phyloP scores from a whole-genome alignment of 2,797 vertebrate species.

The Chiroxiphia lanceolata region DNA sequence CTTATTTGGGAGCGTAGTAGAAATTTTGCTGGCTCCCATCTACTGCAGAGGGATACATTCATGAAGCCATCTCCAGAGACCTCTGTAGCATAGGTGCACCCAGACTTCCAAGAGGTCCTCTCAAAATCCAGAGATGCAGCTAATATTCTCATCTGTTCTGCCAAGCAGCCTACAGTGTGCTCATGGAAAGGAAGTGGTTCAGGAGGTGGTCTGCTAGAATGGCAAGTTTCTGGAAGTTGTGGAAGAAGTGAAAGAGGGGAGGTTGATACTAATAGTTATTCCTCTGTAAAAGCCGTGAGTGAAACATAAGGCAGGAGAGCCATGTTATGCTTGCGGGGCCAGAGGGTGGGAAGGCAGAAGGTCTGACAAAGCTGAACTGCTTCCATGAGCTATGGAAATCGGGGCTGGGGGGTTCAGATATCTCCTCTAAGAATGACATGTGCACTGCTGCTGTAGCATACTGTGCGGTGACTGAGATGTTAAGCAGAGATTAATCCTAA shows the following conservation, averaged over 20 bases:
- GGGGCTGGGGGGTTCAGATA: not conserved
- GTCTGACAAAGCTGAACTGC: not conserved
- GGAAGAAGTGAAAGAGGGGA: not conserved
- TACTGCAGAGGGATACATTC: not conserved
- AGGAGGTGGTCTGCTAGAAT: not conserved
- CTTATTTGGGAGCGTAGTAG: not conserved
- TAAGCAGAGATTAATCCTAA: slow-evolving; percentile 53
- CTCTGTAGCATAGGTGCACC: not conserved
- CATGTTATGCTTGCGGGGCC: fast-evolving
- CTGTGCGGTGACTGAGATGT: not conserved
- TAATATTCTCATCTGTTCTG: not conserved
- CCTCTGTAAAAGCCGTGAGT: not conserved
- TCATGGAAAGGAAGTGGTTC: not conserved
- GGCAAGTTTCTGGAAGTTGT: not conserved
- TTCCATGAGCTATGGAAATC: not conserved
- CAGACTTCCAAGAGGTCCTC: not conserved
- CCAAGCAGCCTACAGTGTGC: not conserved
- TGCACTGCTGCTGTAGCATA: not conserved
- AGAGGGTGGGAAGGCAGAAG: not conserved
- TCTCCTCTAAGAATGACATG: not conserved
- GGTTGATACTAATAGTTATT: not conserved
- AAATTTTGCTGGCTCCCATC: not conserved
- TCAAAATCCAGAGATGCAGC: not conserved
- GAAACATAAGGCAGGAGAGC: not conserved
- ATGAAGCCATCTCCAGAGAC: not conserved